Conservation (phyloP, 2,797 vertebrate genomes). For the Sebastes minor region DNA sequence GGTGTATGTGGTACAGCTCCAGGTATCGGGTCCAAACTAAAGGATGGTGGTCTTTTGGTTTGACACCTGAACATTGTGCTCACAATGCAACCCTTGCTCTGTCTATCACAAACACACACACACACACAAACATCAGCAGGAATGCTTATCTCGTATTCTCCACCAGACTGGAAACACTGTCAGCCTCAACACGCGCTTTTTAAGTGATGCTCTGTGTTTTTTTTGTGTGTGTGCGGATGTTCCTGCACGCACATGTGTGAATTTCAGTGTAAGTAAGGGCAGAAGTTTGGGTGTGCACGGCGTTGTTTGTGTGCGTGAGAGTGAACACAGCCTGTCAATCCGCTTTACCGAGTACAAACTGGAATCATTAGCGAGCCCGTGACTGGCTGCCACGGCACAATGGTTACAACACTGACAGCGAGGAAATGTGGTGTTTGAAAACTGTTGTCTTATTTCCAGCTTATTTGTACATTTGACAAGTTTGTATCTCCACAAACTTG, state of each 20-base stretch:
- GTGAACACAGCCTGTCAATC: slow-evolving; percentile 29
- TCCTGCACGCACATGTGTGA: not conserved
- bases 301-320: not conserved
- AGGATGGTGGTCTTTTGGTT: slow-evolving; percentile 10
- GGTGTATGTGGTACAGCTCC: not conserved
- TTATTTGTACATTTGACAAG: slow-evolving; percentile 48
- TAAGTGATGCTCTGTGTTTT: not conserved
- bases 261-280: not conserved
- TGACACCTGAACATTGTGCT: slow-evolving; percentile 6
- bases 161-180: slow-evolving; percentile 33
- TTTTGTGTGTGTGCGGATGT: not conserved
- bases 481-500: slow-evolving; percentile 23
- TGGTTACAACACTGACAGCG: slow-evolving; percentile 33
- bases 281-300: not conserved
- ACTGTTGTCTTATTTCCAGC: slow-evolving; percentile 39
- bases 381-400: slow-evolving; percentile 28
- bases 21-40: slow-evolving; percentile 4
- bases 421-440: slow-evolving; percentile 27
- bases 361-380: slow-evolving; percentile 50
- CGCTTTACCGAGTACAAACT: slow-evolving; percentile 36
- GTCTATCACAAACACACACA: not conserved
- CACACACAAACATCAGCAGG: not conserved
- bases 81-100: not conserved
- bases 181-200: slow-evolving; percentile 1
- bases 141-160: slow-evolving; percentile 5